Evolutionary conservation across 2,113 vertebrate species (phyloP).

Genomic region (Rhabdornis inornatus): DNA sequence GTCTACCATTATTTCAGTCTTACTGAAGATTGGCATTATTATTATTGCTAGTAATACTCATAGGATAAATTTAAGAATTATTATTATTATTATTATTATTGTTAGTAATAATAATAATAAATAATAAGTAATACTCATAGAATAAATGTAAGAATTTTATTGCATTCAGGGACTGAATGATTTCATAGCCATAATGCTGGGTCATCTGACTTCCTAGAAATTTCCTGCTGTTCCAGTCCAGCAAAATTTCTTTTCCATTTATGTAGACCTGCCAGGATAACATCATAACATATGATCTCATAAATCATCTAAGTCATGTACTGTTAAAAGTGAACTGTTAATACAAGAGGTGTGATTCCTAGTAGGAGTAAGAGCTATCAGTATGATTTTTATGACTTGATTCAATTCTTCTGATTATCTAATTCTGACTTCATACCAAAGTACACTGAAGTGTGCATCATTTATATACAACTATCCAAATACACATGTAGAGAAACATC

Average conservation of each 20-base stretch:
- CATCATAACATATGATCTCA: neutral
- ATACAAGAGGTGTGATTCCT: neutral
- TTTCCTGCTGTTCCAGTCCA: neutral
- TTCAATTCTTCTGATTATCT: neutral
- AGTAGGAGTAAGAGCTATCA: neutral
- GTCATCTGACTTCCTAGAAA: neutral
- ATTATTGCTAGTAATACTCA: neutral
- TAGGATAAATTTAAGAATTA: neutral
- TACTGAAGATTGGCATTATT: neutral
- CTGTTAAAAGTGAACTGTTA: neutral
- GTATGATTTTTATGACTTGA: neutral
- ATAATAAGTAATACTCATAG: neutral
- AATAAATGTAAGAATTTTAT: neutral
- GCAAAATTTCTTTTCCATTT: neutral
- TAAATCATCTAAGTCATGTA: neutral
- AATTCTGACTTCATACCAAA: neutral
- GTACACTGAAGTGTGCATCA: accelerated
- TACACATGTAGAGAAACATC: neutral
- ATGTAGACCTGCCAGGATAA: neutral
- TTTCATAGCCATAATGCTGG: neutral
- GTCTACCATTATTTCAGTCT: neutral
- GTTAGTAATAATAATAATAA: too few relatives aligned
- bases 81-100: neutral
- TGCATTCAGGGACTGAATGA: neutral
- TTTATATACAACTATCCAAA: neutral